Evolutionary conservation across 1,140 invertebrate genomes (phyloP).

Genomic region (Parasteatoda tepidariorum): DNA sequence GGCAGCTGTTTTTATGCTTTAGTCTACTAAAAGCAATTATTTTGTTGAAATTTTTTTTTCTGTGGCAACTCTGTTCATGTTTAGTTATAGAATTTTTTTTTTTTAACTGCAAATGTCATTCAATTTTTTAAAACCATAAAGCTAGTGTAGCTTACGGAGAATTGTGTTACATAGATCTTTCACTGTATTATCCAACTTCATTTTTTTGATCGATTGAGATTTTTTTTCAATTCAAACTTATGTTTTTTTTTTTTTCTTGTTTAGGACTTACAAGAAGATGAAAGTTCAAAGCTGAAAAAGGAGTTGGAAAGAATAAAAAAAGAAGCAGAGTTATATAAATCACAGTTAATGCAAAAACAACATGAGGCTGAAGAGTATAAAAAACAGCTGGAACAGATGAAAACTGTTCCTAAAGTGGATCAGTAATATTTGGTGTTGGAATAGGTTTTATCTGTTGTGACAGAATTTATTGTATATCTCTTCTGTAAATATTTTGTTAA

Average conservation of each 20-base stretch:
- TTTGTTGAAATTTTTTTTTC: too few species aligned
- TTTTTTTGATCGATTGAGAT: too few species aligned
- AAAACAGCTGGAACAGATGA: slow-evolving; percentile 65
- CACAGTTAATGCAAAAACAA: slow-evolving; percentile 65
- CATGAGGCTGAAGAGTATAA: slow-evolving; percentile 66
- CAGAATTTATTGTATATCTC: slow-evolving; percentile 9
- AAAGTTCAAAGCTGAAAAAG: slow-evolving; percentile 63
- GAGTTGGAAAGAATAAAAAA: slow-evolving; percentile 65
- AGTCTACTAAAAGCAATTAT: too few species aligned
- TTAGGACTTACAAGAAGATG: slow-evolving; percentile 9
- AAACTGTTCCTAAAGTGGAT: slow-evolving; percentile 18
- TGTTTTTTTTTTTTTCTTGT: background rate
- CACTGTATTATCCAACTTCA: slow-evolving; percentile 1
- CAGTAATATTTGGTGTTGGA: slow-evolving; percentile 10
- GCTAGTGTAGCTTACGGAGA: too few species aligned
- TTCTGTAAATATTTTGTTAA: slow-evolving; percentile 47
- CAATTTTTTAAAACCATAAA: too few species aligned
- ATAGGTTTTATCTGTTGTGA: background rate
- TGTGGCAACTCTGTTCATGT: too few species aligned
- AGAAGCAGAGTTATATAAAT: slow-evolving; percentile 65
- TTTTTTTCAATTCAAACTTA: too few species aligned
- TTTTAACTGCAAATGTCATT: too few species aligned
- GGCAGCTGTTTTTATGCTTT: too few species aligned
- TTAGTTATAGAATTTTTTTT: too few species aligned
- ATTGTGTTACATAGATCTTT: too few species aligned